Evolutionary conservation across 2,797 vertebrate species (phyloP).

Genomic region (Thalassophryne amazonica): DNA sequence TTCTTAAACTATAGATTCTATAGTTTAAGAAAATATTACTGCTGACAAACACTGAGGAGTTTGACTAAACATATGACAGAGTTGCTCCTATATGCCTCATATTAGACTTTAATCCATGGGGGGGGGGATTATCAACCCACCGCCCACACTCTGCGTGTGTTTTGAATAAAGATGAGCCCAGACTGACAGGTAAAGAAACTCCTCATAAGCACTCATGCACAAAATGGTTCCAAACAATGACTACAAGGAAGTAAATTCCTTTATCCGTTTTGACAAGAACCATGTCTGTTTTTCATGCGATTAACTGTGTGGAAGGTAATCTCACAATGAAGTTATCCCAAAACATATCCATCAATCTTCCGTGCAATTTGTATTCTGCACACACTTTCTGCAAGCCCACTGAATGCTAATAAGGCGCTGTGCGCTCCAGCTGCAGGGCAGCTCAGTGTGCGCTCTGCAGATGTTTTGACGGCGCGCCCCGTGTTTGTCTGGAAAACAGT

Average conservation of each 20-base stretch:
- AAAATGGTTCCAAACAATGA: neutral
- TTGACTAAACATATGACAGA: neutral
- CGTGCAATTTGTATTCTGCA: neutral
- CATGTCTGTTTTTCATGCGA: neutral
- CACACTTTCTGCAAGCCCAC: neutral
- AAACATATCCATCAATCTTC: neutral
- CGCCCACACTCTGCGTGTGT: neutral
- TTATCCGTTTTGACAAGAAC: neutral
- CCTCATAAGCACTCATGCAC: neutral
- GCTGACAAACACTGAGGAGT: neutral
- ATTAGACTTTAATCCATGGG: constrained; percentile 4
- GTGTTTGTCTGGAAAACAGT: constrained; percentile 5
- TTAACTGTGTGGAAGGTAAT: neutral
- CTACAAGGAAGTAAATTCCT: neutral
- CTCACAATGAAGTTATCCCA: neutral
- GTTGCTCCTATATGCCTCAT: neutral
- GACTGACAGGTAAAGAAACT: constrained; percentile 11
- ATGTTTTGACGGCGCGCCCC: constrained; percentile 19
- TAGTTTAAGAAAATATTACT: neutral
- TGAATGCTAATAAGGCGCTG: neutral
- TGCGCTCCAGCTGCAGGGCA: neutral
- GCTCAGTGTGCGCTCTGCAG: neutral
- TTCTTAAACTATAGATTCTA: too few species aligned
- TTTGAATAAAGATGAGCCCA: constrained; percentile 13
- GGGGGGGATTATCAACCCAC: constrained; percentile 13